Evolutionary conservation across 2,797 vertebrate species (phyloP).

Genomic region (Vireo griseus): DNA sequence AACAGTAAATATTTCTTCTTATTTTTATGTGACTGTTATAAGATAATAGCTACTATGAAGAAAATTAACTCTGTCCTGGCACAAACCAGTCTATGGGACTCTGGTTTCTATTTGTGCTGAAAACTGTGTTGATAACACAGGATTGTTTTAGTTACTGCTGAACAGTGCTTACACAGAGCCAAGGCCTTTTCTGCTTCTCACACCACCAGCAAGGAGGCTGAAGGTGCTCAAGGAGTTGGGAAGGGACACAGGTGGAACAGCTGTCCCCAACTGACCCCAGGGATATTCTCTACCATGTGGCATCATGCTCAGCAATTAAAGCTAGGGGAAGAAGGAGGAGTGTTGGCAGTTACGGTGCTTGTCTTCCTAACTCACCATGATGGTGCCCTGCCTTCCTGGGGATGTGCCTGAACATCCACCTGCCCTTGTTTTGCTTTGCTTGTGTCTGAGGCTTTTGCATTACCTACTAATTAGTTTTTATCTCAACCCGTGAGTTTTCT

Average conservation of each 20-base stretch:
- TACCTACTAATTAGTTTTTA: not conserved
- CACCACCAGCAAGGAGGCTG: fast-evolving
- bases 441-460: not conserved
- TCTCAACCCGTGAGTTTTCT: not conserved
- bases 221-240: not conserved
- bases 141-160: fast-evolving
- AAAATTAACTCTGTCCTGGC: not conserved
- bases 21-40: not conserved
- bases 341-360: fast-evolving
- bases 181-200: not conserved
- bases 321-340: fast-evolving
- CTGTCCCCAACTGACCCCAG: not conserved
- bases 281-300: not conserved
- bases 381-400: not conserved
- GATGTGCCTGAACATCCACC: not conserved
- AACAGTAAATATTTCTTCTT: not conserved
- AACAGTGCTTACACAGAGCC: fast-evolving
- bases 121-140: not conserved
- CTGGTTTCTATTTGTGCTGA: not conserved
- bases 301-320: not conserved
- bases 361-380: fast-evolving
- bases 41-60: not conserved
- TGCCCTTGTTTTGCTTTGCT: not conserved
- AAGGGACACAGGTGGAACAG: not conserved
- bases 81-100: not conserved